Base-by-base conservation (phyloP, 2,113 vertebrate genomes). In the Sander vitreus region DNA sequence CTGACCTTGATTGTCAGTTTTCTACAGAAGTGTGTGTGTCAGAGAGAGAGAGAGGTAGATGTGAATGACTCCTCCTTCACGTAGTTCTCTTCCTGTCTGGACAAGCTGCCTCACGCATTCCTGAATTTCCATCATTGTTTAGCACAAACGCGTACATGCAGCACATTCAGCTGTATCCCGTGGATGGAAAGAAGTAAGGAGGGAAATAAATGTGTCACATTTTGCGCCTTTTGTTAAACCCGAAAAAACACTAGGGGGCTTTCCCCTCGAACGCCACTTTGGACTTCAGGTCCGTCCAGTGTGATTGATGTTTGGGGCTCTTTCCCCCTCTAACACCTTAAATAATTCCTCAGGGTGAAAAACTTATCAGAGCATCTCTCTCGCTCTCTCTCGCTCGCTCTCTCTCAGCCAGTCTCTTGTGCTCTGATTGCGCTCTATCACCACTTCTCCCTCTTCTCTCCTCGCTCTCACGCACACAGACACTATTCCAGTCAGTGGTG, bases 71-170 rank as follows among this genome's bases (percentile, higher is more conserved):
- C 45, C 60, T 65, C 27, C 76, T 80, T n/a, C 16, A 48, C 2
- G 43, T 71, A 16, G 5, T 23, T 76, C n/a, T 81, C 69, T 84
- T 92, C 88, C 80, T 90, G 91, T 82, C 87, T 78, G 85, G 75
- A 90, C 94, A 94, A 76, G 93, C 93, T 83, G 76, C 84, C 78
- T 83, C 81, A 72, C 71, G 66, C 89, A 83, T 88, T 87, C 80
- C 82, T 66, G 78, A 90, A 90, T 92, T 89, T 85, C 81, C 90
- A 59, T 91, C 88, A 84, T 93, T 87, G 88, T 78, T 81, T 8
- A 47, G 69, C 55, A 82, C 63, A 80, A 15, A 83, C 84, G 66
- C 53, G 3, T 45, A 68, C 67, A 50, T 4, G 30, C 51, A 33
- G 78, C 67, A 78, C 13, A 18, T 59, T 74, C 53, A 58, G 48